Percentiles rank a stretch among this genome's conserved stretches.
phyloP scores from a whole-genome alignment of 2,888 invertebrate genomes.

The Amblyjoppa proteus region DNA sequence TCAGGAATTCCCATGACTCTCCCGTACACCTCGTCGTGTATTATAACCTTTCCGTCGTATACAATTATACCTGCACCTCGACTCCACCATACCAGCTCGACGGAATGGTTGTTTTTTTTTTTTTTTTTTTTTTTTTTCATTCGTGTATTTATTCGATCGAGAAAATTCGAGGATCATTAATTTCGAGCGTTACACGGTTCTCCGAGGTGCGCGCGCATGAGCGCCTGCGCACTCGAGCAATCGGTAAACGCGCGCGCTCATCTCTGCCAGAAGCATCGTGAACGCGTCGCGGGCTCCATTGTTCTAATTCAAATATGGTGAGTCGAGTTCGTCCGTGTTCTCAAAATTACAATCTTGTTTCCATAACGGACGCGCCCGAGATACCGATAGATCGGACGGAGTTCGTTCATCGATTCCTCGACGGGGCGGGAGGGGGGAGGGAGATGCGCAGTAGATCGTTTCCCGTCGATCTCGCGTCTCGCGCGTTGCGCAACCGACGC shows the following conservation, averaged over 20 bases:
- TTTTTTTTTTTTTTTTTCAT: neutral
- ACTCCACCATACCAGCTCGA: neutral
- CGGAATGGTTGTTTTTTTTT: slow-evolving; percentile 1
- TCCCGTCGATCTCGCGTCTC: slow-evolving; percentile 28
- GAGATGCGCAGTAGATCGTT: slow-evolving; percentile 47
- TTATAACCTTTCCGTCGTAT: neutral
- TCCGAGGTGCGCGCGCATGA: neutral
- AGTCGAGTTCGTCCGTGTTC: slow-evolving; percentile 49
- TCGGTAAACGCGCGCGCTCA: slow-evolving; percentile 35
- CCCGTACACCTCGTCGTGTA: neutral
- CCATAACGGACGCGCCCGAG: slow-evolving; percentile 29
- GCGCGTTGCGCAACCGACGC: slow-evolving; percentile 38
- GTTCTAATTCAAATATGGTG: slow-evolving; percentile 79
- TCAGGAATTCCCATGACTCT: slow-evolving; percentile 56
- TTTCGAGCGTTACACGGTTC: slow-evolving; percentile 75
- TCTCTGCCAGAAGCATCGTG: neutral
- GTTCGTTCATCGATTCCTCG: slow-evolving; percentile 45
- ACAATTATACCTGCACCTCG: slow-evolving; percentile 31
- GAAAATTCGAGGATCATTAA: slow-evolving; percentile 75
- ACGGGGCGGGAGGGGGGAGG: neutral
- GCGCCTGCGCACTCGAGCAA: neutral
- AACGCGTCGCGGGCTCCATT: slow-evolving; percentile 69
- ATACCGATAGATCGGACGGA: slow-evolving; percentile 32
- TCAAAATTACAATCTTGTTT: slow-evolving; percentile 59
- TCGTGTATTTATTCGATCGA: slow-evolving; percentile 46